A percentile compares a stretch with the other conserved stretches of the same genome.
Evolutionary conservation across 2,797 vertebrate species (phyloP).

Genomic region (Centroberyx gerrardi): DNA sequence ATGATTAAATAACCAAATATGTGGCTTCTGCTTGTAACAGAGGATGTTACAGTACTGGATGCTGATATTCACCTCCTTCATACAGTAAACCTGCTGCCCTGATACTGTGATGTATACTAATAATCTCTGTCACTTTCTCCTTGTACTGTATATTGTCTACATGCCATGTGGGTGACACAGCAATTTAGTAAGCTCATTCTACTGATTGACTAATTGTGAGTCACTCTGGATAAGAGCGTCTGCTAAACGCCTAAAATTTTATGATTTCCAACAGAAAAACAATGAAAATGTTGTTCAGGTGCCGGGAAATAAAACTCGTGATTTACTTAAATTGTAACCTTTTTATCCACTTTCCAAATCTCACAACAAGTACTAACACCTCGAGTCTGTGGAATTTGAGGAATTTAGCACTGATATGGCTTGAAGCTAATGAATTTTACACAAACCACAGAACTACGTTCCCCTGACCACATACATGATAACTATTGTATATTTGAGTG

Average conservation of each 20-base stretch:
- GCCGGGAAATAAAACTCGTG: neutral
- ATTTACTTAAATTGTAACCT: too few species aligned
- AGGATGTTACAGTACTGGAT: too few species aligned
- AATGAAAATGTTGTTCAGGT: neutral
- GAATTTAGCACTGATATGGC: neutral
- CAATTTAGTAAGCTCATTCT: neutral
- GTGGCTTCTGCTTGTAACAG: too few species aligned
- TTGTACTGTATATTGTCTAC: neutral
- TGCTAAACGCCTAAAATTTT: neutral
- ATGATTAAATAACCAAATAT: too few species aligned
- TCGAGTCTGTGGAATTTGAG: too few species aligned
- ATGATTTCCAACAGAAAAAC: neutral
- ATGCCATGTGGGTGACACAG: slow-evolving; percentile 7
- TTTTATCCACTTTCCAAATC: too few species aligned
- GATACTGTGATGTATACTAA: too few species aligned
- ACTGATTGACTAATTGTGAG: too few species aligned
- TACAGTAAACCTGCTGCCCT: neutral
- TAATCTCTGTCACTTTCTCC: neutral
- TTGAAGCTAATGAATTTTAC: neutral
- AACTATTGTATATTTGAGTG: neutral
- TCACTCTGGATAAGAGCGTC: too few species aligned
- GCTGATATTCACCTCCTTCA: too few species aligned
- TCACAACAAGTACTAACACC: too few species aligned
- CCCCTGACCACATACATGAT: neutral
- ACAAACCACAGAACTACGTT: neutral